Conservation (phyloP, 2,888 invertebrate genomes). For the Quadriops clusia region DNA sequence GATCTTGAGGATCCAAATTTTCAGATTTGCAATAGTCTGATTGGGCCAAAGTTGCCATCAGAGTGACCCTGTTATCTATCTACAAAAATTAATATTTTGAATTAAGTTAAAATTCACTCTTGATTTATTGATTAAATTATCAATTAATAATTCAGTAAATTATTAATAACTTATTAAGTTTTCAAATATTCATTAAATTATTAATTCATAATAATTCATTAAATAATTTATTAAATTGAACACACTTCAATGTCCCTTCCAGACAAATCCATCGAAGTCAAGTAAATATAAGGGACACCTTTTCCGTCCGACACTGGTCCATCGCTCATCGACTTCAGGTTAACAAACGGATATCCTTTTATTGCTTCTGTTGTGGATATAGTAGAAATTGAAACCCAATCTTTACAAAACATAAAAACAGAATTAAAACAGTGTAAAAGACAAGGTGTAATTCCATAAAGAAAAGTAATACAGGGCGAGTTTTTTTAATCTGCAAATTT, state of each 20-base stretch:
- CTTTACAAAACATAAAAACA: conserved; percentile 42
- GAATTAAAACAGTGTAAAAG: too few species aligned
- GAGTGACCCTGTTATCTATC: conserved; percentile 52
- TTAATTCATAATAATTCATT: not conserved
- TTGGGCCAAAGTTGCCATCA: conserved; percentile 59
- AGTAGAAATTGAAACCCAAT: conserved; percentile 62
- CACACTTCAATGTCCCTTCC: conserved; percentile 54
- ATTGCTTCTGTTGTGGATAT: conserved; percentile 50
- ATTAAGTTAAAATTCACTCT: too few species aligned
- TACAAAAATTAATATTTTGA: conserved; percentile 27
- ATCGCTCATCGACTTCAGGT: conserved; percentile 59
- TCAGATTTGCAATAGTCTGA: conserved; percentile 50
- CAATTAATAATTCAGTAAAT: too few species aligned
- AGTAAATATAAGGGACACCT: conserved; percentile 62
- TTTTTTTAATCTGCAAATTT: too few species aligned
- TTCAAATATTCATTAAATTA: not conserved
- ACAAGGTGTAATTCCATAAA: too few species aligned
- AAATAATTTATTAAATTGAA: conserved; percentile 12
- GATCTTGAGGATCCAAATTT: conserved; percentile 61
- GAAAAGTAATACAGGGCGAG: too few species aligned
- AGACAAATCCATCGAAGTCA: conserved; percentile 59
- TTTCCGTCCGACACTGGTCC: conserved; percentile 54
- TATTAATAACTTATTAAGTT: too few species aligned
- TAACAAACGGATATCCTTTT: conserved; percentile 54
- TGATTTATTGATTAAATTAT: too few species aligned